Evolutionary conservation across 2,113 vertebrate species (phyloP).

Genomic region (Leucosticte australis): DNA sequence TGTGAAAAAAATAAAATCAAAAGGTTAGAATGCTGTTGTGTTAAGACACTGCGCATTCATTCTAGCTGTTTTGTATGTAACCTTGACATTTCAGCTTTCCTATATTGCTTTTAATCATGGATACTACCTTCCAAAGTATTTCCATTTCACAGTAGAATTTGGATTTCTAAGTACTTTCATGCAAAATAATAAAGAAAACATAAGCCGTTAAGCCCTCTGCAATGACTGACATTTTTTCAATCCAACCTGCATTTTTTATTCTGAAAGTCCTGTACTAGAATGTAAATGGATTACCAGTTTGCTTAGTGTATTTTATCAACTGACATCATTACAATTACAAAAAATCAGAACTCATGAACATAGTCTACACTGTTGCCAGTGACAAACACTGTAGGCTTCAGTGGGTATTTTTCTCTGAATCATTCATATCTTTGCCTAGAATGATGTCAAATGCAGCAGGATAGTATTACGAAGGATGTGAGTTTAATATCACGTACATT

Average conservation of each 20-base stretch:
- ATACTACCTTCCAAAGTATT: conserved; percentile 16
- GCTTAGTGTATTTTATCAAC: not conserved
- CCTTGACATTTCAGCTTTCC: conserved; percentile 5
- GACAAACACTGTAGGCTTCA: not conserved
- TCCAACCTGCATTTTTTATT: conserved; percentile 36
- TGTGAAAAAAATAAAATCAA: not conserved
- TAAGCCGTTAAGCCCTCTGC: conserved; percentile 66
- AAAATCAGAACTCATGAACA: not conserved
- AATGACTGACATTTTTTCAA: conserved; percentile 52
- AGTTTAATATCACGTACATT: not conserved
- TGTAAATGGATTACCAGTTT: conserved; percentile 17
- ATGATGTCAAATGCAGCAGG: not conserved
- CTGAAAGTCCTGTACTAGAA: not conserved
- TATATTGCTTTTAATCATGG: not conserved
- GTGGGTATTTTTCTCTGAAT: not conserved
- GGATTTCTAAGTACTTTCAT: conserved; percentile 63
- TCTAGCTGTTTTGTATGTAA: not conserved
- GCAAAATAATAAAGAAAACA: conserved; percentile 47
- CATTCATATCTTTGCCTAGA: not conserved
- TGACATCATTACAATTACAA: not conserved
- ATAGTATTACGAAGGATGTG: not conserved
- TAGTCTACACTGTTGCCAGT: not conserved
- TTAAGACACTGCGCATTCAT: not conserved
- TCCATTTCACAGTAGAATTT: conserved; percentile 50
- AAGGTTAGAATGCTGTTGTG: not conserved